phyloP scores from a whole-genome alignment of 2,888 invertebrate species.

The Mythimna vitellina region DNA sequence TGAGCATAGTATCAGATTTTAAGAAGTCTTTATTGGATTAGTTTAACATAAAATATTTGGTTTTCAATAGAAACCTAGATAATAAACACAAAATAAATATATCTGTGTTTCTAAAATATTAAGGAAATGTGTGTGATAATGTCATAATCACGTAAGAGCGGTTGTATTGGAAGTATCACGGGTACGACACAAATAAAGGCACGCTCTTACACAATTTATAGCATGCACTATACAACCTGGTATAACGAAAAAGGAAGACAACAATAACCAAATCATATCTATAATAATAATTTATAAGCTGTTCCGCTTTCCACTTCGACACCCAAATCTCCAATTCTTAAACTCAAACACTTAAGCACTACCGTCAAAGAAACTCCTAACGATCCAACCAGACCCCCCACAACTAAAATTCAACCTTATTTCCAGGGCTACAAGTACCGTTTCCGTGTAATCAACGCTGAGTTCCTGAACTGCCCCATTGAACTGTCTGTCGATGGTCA shows the following conservation, averaged over 20 bases:
- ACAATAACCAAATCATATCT: background rate
- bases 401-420: slow-evolving; percentile 58
- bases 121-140: too few species aligned
- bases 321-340: slow-evolving; percentile 30
- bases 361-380: slow-evolving; percentile 30
- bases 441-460: slow-evolving; percentile 96
- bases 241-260: background rate
- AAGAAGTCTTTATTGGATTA: too few species aligned
- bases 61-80: too few species aligned
- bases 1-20: too few species aligned
- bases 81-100: too few species aligned
- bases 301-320: slow-evolving; percentile 7
- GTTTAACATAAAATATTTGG: too few species aligned
- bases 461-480: slow-evolving; percentile 96
- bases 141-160: too few species aligned
- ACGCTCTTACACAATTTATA: too few species aligned
- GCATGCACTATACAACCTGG: background rate
- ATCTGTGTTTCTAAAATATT: too few species aligned
- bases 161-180: too few species aligned
- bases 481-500: slow-evolving; percentile 96
- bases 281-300: slow-evolving; percentile 7
- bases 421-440: slow-evolving; percentile 93
- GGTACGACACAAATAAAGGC: too few species aligned
- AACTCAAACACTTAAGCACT: slow-evolving; percentile 11
- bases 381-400: background rate